Conservation (phyloP, 2,888 invertebrate genomes). For the Luperina nickerlii region DNA sequence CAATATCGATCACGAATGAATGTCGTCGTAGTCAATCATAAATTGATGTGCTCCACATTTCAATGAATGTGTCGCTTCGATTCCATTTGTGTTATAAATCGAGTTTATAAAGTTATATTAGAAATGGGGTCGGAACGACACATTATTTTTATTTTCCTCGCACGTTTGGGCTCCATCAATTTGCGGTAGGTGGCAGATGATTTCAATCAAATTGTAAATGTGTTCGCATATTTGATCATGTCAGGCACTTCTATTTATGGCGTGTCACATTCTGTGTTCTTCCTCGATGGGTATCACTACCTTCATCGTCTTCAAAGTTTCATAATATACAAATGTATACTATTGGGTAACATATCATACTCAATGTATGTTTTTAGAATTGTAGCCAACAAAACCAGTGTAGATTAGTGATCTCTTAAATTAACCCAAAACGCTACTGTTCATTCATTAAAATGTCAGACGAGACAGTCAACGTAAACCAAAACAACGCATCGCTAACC, state of each 20-base stretch:
- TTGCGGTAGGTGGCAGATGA: constrained; percentile 58
- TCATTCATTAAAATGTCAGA: constrained; percentile 56
- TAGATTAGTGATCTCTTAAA: constrained; percentile 17
- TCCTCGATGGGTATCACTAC: constrained; percentile 4
- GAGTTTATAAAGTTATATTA: constrained; percentile 69
- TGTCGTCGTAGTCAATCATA: constrained; percentile 50
- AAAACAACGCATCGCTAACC: constrained; percentile 60
- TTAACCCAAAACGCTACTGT: constrained; percentile 32
- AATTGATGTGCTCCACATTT: constrained; percentile 62
- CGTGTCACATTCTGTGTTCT: constrained; percentile 3
- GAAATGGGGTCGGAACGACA: constrained; percentile 61
- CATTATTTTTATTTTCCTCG: constrained; percentile 65
- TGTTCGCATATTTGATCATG: constrained; percentile 53
- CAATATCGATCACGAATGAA: constrained; percentile 32
- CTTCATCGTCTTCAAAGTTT: neutral
- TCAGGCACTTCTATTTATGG: constrained; percentile 24
- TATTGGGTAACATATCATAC: neutral
- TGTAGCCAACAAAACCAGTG: neutral
- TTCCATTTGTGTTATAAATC: constrained; percentile 62
- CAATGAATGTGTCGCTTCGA: constrained; percentile 61
- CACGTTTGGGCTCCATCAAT: constrained; percentile 66
- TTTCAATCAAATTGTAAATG: constrained; percentile 66
- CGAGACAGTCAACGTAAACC: constrained; percentile 33
- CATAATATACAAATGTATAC: neutral
- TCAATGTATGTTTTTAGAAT: neutral